phyloP scores from a whole-genome alignment of 2,113 vertebrate species.

The Gorilla gorilla region DNA sequence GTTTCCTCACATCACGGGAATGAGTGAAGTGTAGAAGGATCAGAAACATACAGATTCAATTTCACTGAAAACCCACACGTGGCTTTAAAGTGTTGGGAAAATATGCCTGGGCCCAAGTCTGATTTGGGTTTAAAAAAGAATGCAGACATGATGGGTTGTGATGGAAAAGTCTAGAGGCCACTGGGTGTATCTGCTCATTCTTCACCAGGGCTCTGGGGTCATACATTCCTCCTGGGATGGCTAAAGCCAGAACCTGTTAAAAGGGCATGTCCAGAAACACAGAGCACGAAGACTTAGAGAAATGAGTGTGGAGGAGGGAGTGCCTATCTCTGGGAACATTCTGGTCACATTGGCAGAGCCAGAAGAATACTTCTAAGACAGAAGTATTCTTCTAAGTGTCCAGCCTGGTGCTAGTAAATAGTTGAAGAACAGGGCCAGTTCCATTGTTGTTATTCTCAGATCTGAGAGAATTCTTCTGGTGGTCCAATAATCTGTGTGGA shows the following conservation, averaged over 20 bases:
- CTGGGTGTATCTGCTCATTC: not conserved
- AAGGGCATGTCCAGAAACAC: not conserved
- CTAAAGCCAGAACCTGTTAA: not conserved
- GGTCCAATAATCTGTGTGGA: not conserved
- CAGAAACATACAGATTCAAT: slow-evolving; percentile 50
- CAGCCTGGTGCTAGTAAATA: not conserved
- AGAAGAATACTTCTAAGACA: not conserved
- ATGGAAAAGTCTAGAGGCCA: not conserved
- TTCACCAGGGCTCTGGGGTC: not conserved
- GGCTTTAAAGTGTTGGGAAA: slow-evolving; percentile 42
- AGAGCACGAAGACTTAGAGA: not conserved
- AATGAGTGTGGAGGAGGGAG: not conserved
- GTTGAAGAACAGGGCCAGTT: not conserved
- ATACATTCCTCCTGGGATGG: not conserved
- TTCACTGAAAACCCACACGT: slow-evolving; percentile 48
- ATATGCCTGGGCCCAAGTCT: slow-evolving; percentile 1
- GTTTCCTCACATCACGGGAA: not conserved
- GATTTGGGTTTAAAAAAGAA: slow-evolving; percentile 30
- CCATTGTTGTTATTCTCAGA: not conserved
- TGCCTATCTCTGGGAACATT: not conserved
- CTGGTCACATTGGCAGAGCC: not conserved
- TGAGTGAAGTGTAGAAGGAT: slow-evolving; percentile 53
- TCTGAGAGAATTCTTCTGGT: not conserved
- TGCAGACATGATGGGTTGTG: not conserved
- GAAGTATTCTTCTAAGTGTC: not conserved